A percentile compares a stretch with the other conserved stretches of the same genome.
phyloP scores from a whole-genome alignment of 2,797 vertebrate species.

The Schizopygopsis malacanthus region DNA sequence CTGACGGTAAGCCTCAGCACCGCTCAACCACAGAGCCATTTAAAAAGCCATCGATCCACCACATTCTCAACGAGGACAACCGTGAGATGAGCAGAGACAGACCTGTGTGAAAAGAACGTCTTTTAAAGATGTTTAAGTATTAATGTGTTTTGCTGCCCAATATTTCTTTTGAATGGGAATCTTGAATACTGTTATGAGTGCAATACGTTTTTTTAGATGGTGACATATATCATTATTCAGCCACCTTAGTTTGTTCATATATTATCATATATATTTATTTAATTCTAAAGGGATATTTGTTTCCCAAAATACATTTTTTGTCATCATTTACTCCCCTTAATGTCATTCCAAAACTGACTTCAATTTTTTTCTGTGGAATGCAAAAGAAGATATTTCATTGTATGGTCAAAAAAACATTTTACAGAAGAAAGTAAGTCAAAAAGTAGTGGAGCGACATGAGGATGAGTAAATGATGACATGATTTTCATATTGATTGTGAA shows the following conservation, averaged over 20 bases:
- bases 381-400: background rate
- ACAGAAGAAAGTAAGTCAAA: background rate
- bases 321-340: background rate
- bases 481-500: background rate
- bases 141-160: slow-evolving; percentile 7
- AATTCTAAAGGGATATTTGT: background rate
- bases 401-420: background rate
- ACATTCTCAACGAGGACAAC: slow-evolving; percentile 68
- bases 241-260: background rate
- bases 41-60: slow-evolving; percentile 56
- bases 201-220: background rate
- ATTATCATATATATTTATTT: background rate
- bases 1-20: slow-evolving; percentile 73
- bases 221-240: background rate
- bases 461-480: background rate
- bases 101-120: slow-evolving; percentile 64
- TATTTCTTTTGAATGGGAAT: slow-evolving; percentile 17
- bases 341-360: background rate
- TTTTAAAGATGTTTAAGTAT: slow-evolving; percentile 23
- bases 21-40: slow-evolving; percentile 63
- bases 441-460: background rate
- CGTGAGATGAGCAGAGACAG: slow-evolving; percentile 62
- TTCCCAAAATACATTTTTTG: background rate
- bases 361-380: background rate
- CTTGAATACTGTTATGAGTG: background rate